These are phyloP conservation scores for Florisuga fusca DNA, from an alignment of 2,797 vertebrate species.

Conservation along the genomic window DNA sequence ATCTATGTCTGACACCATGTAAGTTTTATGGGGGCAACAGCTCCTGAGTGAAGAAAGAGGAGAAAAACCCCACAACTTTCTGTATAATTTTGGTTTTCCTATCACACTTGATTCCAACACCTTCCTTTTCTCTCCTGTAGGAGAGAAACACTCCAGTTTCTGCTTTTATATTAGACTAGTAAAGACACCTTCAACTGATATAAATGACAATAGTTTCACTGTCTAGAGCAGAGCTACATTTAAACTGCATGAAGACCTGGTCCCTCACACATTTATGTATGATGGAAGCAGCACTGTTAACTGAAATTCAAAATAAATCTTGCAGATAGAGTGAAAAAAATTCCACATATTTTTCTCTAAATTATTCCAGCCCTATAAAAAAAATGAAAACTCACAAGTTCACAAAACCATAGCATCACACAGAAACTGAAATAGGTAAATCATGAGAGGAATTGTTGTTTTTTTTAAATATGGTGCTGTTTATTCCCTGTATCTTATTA, in stretches of 20 bases:
- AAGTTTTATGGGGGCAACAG: not conserved
- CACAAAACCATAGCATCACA: not conserved
- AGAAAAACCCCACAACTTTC: not conserved
- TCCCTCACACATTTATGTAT: not conserved
- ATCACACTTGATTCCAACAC: not conserved
- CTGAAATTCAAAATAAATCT: not conserved
- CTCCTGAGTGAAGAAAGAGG: not conserved
- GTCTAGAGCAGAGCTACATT: not conserved
- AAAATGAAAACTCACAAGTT: not conserved
- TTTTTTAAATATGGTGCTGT: not conserved
- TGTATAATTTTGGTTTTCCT: not conserved
- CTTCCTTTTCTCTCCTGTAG: not conserved
- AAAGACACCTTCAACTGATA: not conserved
- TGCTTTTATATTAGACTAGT: not conserved
- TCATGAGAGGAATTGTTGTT: not conserved
- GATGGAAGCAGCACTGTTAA: not conserved
- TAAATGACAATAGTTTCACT: not conserved
- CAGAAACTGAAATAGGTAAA: not conserved
- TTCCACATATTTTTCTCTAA: not conserved
- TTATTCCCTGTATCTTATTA: not conserved
- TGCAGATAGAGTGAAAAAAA: not conserved
- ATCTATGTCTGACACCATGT: not conserved
- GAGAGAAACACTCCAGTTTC: not conserved
- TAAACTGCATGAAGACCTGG: not conserved
- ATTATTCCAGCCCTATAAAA: not conserved